These are phyloP conservation scores for Mya arenaria DNA, from an alignment of 1,140 invertebrate genomes.

Conservation along the genomic window DNA sequence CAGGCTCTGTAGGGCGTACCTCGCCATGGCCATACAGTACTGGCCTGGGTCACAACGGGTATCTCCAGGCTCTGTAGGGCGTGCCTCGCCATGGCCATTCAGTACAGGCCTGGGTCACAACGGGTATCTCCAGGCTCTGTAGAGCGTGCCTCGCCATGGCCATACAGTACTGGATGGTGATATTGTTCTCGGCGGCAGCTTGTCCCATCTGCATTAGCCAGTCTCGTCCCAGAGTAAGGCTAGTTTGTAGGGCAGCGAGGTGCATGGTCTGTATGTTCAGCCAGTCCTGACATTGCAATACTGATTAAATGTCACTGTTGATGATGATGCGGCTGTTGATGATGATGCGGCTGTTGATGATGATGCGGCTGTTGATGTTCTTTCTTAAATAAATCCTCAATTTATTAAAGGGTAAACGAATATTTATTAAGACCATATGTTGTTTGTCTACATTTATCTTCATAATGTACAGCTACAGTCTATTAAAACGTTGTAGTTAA, in stretches of 20 bases:
- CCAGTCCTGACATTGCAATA: too few relatives aligned
- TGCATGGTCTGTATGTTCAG: slow-evolving; percentile 59
- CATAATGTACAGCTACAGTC: too few relatives aligned
- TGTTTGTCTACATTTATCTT: too few relatives aligned
- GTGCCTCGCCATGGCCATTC: slow-evolving; percentile 63
- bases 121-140: slow-evolving; percentile 55
- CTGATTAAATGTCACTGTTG: too few relatives aligned
- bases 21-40: slow-evolving; percentile 64
- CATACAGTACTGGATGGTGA: slow-evolving; percentile 68
- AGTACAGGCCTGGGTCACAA: slow-evolving; percentile 66
- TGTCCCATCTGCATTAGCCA: slow-evolving; percentile 65
- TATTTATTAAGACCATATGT: too few relatives aligned
- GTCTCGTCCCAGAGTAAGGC: slow-evolving; percentile 49
- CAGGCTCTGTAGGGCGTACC: slow-evolving; percentile 58
- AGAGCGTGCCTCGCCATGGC: slow-evolving; percentile 58
- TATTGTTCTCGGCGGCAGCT: slow-evolving; percentile 50
- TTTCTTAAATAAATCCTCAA: too few relatives aligned
- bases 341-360: too few relatives aligned
- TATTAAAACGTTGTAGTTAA: too few relatives aligned
- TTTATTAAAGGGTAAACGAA: too few relatives aligned
- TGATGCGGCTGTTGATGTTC: too few relatives aligned
- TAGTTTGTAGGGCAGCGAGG: slow-evolving; percentile 54
- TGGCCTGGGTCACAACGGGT: slow-evolving; percentile 63
- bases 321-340: too few relatives aligned
- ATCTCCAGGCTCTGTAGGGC: slow-evolving; percentile 58